Conservation (phyloP, 2,113 vertebrate species). For the Condylura cristata region DNA sequence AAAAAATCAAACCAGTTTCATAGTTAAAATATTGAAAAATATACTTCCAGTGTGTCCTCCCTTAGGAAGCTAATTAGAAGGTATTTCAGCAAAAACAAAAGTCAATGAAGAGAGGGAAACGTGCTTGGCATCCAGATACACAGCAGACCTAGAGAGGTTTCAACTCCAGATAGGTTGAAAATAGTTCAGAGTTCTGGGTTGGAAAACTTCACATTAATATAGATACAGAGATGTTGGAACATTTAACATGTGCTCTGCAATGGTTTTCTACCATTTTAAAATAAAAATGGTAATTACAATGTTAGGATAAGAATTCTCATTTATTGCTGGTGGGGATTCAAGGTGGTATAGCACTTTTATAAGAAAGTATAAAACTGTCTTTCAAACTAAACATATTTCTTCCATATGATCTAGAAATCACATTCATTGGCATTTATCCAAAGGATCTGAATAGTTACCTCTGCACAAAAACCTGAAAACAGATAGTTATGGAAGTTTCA, state of each 20-base stretch:
- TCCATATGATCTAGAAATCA: no score
- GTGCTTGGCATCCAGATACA: neutral
- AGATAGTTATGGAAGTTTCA: no score
- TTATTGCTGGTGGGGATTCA: no score
- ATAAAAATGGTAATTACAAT: no score
- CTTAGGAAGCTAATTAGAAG: neutral
- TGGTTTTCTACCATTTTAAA: neutral
- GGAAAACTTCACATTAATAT: neutral
- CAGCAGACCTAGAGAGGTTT: neutral
- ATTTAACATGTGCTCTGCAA: no score
- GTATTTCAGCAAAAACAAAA: neutral
- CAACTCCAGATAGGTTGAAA: neutral
- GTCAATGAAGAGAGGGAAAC: neutral
- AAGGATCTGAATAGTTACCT: no score
- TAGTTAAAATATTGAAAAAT: neutral
- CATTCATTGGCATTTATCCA: no score
- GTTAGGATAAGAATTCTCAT: no score
- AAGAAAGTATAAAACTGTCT: no score
- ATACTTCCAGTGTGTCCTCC: neutral
- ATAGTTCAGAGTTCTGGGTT: neutral
- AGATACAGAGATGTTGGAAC: neutral
- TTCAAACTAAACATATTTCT: no score
- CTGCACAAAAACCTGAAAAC: no score
- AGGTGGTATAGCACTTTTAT: no score
- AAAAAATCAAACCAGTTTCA: neutral